phyloP scores from a whole-genome alignment of 2,888 invertebrate species.

The Phorcus lineatus region DNA sequence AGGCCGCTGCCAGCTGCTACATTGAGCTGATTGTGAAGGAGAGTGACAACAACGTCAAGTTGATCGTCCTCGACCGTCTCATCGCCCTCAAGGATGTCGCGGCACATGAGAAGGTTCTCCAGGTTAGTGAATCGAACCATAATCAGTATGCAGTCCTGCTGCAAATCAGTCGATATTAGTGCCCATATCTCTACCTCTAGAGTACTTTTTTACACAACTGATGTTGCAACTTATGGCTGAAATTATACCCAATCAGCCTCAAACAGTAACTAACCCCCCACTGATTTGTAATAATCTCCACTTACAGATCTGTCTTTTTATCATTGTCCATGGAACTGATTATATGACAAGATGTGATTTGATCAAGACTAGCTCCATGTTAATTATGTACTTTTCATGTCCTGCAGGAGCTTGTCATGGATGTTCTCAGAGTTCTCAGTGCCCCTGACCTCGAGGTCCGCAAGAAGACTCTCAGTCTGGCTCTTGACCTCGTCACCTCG shows the following conservation, averaged over 20 bases:
- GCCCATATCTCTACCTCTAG: too few species aligned
- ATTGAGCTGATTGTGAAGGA: slow-evolving; percentile 99
- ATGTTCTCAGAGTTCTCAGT: slow-evolving; percentile 93
- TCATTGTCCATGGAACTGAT: neutral
- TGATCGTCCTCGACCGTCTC: slow-evolving; percentile 96
- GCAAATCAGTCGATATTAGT: too few species aligned
- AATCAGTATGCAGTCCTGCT: too few species aligned
- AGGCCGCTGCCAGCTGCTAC: slow-evolving; percentile 97
- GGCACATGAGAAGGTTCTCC: slow-evolving; percentile 88
- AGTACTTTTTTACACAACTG: too few species aligned
- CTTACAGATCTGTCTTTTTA: too few species aligned
- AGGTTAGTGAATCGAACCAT: slow-evolving; percentile 74
- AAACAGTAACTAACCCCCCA: neutral
- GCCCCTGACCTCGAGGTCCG: slow-evolving; percentile 96
- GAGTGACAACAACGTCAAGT: slow-evolving; percentile 99
- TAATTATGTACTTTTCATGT: neutral
- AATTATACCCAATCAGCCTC: too few species aligned
- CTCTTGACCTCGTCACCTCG: slow-evolving; percentile 92
- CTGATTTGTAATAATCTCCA: neutral
- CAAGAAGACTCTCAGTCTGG: slow-evolving; percentile 87
- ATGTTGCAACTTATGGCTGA: too few species aligned
- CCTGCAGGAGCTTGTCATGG: slow-evolving; percentile 92
- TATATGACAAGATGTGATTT: neutral
- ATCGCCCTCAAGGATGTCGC: slow-evolving; percentile 89
- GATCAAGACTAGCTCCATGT: neutral